Evolutionary conservation across 2,797 vertebrate species (phyloP).

Genomic region (Chelidonichthys spinosus): DNA sequence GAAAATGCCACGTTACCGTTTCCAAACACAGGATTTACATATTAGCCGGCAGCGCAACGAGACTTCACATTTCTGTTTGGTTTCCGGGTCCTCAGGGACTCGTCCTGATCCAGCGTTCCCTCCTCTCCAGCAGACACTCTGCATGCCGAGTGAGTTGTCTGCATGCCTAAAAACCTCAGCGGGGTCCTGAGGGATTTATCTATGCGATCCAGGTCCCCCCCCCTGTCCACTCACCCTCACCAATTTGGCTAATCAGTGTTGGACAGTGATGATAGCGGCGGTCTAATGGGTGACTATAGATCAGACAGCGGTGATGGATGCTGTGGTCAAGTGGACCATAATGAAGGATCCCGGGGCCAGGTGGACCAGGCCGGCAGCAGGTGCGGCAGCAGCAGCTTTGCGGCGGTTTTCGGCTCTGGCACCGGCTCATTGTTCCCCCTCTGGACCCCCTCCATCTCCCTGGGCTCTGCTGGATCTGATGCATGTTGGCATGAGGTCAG

Average conservation of each 20-base stretch:
- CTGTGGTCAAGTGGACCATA: slow-evolving; percentile 63
- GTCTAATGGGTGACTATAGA: slow-evolving; percentile 72
- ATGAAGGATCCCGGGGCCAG: slow-evolving; percentile 67
- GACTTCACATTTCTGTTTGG: not conserved
- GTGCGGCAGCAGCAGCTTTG: slow-evolving; percentile 63
- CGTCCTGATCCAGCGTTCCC: too few relatives aligned
- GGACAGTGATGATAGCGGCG: slow-evolving; percentile 58
- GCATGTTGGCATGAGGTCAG: slow-evolving; percentile 27
- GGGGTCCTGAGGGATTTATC: slow-evolving; percentile 44
- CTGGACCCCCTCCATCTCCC: slow-evolving; percentile 14
- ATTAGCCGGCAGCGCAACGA: not conserved
- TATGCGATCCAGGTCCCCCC: slow-evolving; percentile 29
- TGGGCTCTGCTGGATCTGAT: slow-evolving; percentile 27
- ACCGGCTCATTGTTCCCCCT: slow-evolving; percentile 25
- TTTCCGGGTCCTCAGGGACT: too few relatives aligned
- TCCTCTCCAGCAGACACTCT: slow-evolving; percentile 6
- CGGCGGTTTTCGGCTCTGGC: not conserved
- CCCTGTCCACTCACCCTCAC: slow-evolving; percentile 56
- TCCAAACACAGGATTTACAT: not conserved
- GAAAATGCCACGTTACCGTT: slow-evolving; percentile 5
- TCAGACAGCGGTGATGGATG: slow-evolving; percentile 73
- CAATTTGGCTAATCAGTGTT: slow-evolving; percentile 64
- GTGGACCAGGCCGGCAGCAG: slow-evolving; percentile 65
- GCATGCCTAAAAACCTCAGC: slow-evolving; percentile 44
- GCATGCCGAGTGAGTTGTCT: slow-evolving; percentile 49